Base-by-base conservation (phyloP, 2,888 invertebrate genomes). In the Merodon equestris region DNA sequence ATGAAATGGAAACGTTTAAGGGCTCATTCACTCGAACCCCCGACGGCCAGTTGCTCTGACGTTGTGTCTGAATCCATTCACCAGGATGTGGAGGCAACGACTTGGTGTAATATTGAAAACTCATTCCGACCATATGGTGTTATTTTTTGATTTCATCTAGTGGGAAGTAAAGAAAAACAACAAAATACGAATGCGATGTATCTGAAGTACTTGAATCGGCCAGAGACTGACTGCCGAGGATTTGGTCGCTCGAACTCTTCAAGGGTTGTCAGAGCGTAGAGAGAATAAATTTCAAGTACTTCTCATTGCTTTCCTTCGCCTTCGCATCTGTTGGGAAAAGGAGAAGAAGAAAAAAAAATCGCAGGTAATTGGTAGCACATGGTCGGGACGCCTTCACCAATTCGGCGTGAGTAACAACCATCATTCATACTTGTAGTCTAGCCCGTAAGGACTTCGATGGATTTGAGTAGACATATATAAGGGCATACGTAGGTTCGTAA, bases 311-410 rank as follows among this genome's bases (percentile, higher is more conserved):
- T 7, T 2, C 27, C 27, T 27, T 27, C 3, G 27, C 7, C 27
- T 27, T 2, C 27, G 7, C 27, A 27, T 27, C 27, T 27, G 27
- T 27, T 27, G 27, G 27, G 7, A 27, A 7, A 27, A 27, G 7
- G 7, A 27, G 7, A 27, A 7, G 27, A 27, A 27, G 7, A 27
- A 27, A 27, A 27, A 27, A 27, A 27, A 27, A 7, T 27, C 27
- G 45, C 79, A 79, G 79, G 79, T 79, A 79, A 79, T 79, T 79
- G 74, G 70, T 42, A 74, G 71, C 79, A 79, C 64, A 79, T 79
- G 79, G 60, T 74, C 64, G 68, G 73, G 7, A 27, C 27, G 2
- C 27, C 27, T 40, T 53, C 40, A 27, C 27, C 27, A 27, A 7
- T 27, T 27, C 27, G 7, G 27, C 12, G 64, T 58, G 54, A 61